Conservation (phyloP, 2,797 vertebrate species). For the Hoplostethus atlanticus region DNA sequence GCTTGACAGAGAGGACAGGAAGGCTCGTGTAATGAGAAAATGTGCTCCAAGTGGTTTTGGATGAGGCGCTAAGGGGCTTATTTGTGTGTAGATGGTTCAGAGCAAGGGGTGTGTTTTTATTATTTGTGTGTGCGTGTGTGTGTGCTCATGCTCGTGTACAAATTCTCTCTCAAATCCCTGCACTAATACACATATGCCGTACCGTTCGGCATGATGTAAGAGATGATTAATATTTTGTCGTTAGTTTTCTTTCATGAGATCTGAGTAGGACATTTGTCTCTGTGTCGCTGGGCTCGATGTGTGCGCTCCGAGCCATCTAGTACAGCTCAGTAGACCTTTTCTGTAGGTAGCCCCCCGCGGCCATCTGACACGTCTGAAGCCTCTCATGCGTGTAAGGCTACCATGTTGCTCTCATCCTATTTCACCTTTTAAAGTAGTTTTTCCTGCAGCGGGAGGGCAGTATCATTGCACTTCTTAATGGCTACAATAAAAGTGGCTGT, state of each 20-base stretch:
- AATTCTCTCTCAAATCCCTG: constrained; percentile 24
- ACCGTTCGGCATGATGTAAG: constrained; percentile 38
- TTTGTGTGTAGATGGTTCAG: constrained; percentile 49
- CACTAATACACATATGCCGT: constrained; percentile 14
- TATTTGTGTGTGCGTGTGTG: background rate
- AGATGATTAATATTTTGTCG: constrained; percentile 48
- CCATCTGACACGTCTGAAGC: constrained; percentile 22
- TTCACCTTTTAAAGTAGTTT: constrained; percentile 54
- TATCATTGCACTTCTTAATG: constrained; percentile 60
- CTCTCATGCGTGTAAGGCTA: constrained; percentile 18
- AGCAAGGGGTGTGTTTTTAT: constrained; percentile 14
- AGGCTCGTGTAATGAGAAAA: constrained; percentile 65
- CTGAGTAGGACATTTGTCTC: constrained; percentile 45
- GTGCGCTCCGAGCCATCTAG: background rate
- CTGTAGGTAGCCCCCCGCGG: constrained; percentile 8
- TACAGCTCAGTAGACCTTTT: constrained; percentile 4
- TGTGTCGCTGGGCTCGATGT: constrained; percentile 17
- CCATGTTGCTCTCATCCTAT: constrained; percentile 31
- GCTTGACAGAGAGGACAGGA: constrained; percentile 54
- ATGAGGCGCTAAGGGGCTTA: constrained; percentile 52
- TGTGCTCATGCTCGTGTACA: background rate
- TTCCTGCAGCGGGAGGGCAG: constrained; percentile 33
- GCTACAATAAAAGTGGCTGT: constrained; percentile 48
- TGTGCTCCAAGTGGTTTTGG: constrained; percentile 68
- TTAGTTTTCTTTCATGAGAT: constrained; percentile 41